Evolutionary conservation across 2,888 invertebrate species (phyloP).

Genomic region (Flexamia atlantica): DNA sequence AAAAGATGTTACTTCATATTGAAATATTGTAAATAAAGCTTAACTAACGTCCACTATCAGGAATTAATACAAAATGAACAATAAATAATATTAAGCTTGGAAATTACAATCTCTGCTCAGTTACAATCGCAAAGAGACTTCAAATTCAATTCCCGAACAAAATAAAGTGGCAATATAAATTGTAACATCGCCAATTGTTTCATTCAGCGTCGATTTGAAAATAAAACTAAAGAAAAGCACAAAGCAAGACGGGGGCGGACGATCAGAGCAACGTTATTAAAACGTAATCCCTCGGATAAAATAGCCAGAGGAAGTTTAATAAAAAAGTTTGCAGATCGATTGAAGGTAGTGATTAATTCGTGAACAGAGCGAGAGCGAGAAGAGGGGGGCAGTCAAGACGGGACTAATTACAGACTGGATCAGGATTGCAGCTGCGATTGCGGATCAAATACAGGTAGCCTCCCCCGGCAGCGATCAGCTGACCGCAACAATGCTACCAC

Average conservation of each 20-base stretch:
- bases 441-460: conserved; percentile 36
- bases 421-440: conserved; percentile 34
- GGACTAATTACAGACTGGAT: conserved; percentile 40
- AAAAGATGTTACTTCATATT: too few relatives aligned
- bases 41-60: too few relatives aligned
- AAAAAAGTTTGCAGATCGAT: conserved; percentile 56
- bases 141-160: too few relatives aligned
- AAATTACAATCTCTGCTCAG: too few relatives aligned
- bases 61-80: too few relatives aligned
- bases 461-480: conserved; percentile 10
- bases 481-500: conserved; percentile 20
- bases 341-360: conserved; percentile 57
- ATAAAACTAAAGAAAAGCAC: neutral
- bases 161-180: too few relatives aligned
- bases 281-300: conserved; percentile 52
- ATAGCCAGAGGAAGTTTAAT: conserved; percentile 56
- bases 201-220: conserved; percentile 6
- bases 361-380: conserved; percentile 46
- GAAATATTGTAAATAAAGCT: too few relatives aligned
- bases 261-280: conserved; percentile 36
- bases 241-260: neutral
- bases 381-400: conserved; percentile 18
- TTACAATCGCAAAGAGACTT: too few relatives aligned
- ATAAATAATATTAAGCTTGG: too few relatives aligned
- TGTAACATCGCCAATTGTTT: neutral